Base-by-base conservation (phyloP, 2,797 vertebrate genomes). In the Parotocinclus haroldoi region DNA sequence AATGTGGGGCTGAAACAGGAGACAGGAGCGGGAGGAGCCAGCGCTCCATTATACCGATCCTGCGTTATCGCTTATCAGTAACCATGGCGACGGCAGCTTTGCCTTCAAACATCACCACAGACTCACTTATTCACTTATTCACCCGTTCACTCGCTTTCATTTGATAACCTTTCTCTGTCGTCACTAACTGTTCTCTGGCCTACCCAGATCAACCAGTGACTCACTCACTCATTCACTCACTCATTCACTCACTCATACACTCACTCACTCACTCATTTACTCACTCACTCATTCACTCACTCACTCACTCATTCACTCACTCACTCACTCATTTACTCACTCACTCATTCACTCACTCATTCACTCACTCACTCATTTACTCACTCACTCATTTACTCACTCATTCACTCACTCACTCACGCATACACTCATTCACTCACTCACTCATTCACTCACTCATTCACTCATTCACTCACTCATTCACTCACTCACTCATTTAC, bases 61-160 rank as follows among this genome's bases (percentile, higher is more conserved):
- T 45, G 64, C 69, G 48, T 66, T 76, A 78, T 78, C 76, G 60
- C 71, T 71, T 70, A 72, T 79, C 60, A 75, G 74, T 72, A 71
- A 48, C 52, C 52, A 40, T 71, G 71, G 71, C 60, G 68, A 72
- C 16, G 14, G 39, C 69, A 51, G 52, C 59, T 54, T 54, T 18
- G 7, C 54, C 42, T 55, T 58, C 55, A 36, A 52, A 52, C 37
- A 64, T 48, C 60, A 52, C 51, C 44, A 37, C 57, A 40, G 38
- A 37, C 7, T 56, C 50, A 60, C 40, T 53, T 10, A 27, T 19
- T 18, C 44, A 45, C 18, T 38, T 5, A 27, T 9, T 61, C 44
- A 12, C 11, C 40, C 1, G 9, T 44, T 44, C 40, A 44, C 27
- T 27, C 27, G 5, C 27, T 27, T 27, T 27, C 27, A 27, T 5